A percentile compares a stretch with the other conserved stretches of the same genome.
Conservation (phyloP, 2,797 vertebrate genomes). For the Micromesistius poutassou region DNA sequence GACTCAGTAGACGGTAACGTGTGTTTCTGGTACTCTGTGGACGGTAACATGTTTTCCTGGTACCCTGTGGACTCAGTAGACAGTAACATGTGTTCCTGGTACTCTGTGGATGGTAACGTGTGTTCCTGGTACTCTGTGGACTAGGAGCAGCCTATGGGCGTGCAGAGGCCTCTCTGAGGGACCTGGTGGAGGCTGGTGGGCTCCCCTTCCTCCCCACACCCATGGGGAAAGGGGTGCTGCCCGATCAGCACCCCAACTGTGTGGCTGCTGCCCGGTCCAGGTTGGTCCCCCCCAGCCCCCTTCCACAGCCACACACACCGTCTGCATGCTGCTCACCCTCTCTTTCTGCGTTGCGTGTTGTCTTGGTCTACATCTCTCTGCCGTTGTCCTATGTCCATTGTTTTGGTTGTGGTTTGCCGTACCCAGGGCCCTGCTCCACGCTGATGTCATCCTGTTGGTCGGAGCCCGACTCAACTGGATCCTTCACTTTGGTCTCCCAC, state of each 20-base stretch:
- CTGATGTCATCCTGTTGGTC: constrained; percentile 88
- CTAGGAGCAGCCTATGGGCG: constrained; percentile 87
- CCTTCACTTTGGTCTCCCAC: constrained; percentile 93
- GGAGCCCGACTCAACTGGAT: constrained; percentile 98
- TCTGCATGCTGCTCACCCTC: not conserved
- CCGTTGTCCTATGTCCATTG: not conserved
- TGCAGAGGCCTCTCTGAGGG: constrained; percentile 79
- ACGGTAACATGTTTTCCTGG: not conserved
- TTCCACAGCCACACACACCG: not conserved
- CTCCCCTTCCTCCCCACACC: constrained; percentile 94
- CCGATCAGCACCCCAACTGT: constrained; percentile 88
- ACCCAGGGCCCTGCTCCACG: constrained; percentile 82
- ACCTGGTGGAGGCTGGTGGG: constrained; percentile 80
- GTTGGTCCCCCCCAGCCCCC: constrained; percentile 56
- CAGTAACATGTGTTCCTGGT: too few species aligned
- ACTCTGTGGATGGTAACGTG: not conserved
- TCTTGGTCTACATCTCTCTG: not conserved
- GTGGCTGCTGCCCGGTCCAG: constrained; percentile 90
- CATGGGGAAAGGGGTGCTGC: constrained; percentile 95
- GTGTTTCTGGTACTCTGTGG: not conserved
- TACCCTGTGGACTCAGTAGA: not conserved
- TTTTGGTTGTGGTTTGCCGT: not conserved
- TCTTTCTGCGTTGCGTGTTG: not conserved
- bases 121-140: not conserved
- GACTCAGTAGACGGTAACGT: too few species aligned